phyloP scores from a whole-genome alignment of 1,140 invertebrate genomes.

The Hylaeus anthracinus region DNA sequence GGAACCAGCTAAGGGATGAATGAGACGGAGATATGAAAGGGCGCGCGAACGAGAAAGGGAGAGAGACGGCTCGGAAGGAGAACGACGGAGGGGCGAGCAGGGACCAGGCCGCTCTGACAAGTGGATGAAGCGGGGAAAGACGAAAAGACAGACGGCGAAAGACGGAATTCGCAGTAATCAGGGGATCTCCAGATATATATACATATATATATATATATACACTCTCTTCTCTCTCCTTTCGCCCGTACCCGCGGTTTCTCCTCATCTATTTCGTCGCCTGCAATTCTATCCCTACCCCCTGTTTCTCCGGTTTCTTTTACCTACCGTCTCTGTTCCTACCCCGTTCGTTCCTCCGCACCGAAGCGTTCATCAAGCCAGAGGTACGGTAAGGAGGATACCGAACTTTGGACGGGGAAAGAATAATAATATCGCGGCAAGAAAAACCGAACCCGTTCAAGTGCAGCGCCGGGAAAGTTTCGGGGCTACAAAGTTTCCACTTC shows the following conservation, averaged over 20 bases:
- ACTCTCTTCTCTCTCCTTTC: conserved; percentile 24
- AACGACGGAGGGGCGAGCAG: conserved; percentile 14
- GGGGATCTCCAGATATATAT: conserved; percentile 66
- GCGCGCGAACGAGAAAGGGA: conserved; percentile 14
- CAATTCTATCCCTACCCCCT: conserved; percentile 46
- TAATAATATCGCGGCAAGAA: conserved; percentile 40
- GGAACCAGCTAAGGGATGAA: conserved; percentile 28
- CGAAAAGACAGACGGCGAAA: conserved; percentile 72
- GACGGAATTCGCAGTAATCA: conserved; percentile 76
- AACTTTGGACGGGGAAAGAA: conserved; percentile 24
- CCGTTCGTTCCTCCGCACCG: background rate
- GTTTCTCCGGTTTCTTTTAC: conserved; percentile 31
- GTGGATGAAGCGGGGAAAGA: conserved; percentile 72
- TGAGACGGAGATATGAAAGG: conserved; percentile 23
- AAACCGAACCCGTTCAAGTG: conserved; percentile 18
- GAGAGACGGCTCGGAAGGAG: conserved; percentile 22
- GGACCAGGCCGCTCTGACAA: conserved; percentile 65
- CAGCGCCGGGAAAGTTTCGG: conserved; percentile 16
- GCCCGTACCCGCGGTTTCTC: conserved; percentile 26
- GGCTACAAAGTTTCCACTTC: background rate
- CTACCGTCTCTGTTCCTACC: conserved; percentile 9
- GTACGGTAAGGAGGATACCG: conserved; percentile 26
- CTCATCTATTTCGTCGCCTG: conserved; percentile 59
- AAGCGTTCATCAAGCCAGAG: conserved; percentile 41
- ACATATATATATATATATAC: conserved; percentile 28